These are phyloP conservation scores for Sesia apiformis DNA, from an alignment of 2,888 invertebrate genomes.

Conservation along the genomic window DNA sequence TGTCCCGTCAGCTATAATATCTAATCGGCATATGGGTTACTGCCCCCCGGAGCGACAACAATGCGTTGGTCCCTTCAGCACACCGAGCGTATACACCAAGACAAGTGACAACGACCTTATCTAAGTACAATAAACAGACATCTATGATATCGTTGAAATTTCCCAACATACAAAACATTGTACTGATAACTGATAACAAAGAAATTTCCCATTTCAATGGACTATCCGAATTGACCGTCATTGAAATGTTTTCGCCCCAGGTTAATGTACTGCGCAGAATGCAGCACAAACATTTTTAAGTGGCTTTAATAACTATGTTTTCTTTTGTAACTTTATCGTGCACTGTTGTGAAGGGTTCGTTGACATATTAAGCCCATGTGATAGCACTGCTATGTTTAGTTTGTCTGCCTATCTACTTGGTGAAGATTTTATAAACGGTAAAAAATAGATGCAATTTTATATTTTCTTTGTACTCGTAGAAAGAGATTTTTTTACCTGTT, in stretches of 20 bases:
- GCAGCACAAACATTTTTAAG: not conserved
- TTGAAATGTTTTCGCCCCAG: not conserved
- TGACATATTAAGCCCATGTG: too few species aligned
- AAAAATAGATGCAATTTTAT: too few species aligned
- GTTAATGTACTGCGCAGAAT: not conserved
- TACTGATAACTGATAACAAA: not conserved
- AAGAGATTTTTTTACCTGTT: too few species aligned
- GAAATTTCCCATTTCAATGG: not conserved
- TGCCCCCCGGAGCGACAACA: conserved; percentile 67
- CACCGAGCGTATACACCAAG: not conserved
- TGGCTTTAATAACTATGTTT: not conserved
- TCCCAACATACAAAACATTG: not conserved
- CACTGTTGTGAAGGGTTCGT: too few species aligned
- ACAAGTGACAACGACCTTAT: conserved; percentile 18
- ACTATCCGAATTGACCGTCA: not conserved
- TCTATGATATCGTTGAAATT: not conserved
- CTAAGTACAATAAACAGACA: not conserved
- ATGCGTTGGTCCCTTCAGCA: conserved; percentile 62
- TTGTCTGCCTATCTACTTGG: too few species aligned
- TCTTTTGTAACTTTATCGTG: not conserved
- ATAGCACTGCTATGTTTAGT: too few species aligned
- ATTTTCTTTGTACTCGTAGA: too few species aligned
- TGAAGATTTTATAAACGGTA: too few species aligned
- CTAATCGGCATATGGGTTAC: conserved; percentile 68
- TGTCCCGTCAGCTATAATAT: conserved; percentile 20